phyloP scores from a whole-genome alignment of 2,113 vertebrate genomes.

The Limanda limanda region DNA sequence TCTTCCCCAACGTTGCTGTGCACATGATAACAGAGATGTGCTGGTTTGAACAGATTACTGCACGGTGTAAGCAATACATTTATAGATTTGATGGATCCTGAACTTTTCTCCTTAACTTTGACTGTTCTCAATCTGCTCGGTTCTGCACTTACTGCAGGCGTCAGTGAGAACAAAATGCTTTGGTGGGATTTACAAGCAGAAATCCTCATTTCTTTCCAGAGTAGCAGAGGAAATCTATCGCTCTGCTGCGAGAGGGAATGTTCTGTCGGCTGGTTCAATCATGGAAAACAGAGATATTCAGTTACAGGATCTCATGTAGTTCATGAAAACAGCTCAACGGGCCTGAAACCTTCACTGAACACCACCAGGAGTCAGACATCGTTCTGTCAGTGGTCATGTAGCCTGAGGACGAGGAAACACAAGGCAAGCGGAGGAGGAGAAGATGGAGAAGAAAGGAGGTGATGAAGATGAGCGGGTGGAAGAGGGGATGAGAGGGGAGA shows the following conservation, averaged over 20 bases:
- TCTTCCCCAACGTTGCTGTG: too few species aligned
- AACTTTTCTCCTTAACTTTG: too few species aligned
- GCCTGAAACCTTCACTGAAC: not conserved
- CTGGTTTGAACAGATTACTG: too few species aligned
- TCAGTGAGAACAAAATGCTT: not conserved
- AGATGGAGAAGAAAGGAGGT: not conserved
- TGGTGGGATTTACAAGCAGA: not conserved
- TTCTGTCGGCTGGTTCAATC: not conserved
- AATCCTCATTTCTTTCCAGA: not conserved
- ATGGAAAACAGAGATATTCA: not conserved
- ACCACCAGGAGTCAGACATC: not conserved
- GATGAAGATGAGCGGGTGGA: constrained; percentile 2
- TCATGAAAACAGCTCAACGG: not conserved
- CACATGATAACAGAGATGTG: too few species aligned
- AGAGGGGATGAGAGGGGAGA: constrained; percentile 32
- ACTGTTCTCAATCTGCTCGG: too few species aligned
- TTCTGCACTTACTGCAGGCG: too few species aligned
- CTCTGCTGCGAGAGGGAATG: not conserved
- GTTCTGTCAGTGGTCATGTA: too few species aligned
- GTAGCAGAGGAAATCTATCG: not conserved
- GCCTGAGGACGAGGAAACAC: too few species aligned
- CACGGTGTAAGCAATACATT: too few species aligned
- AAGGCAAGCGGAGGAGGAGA: not conserved
- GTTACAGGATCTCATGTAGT: not conserved
- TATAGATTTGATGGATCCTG: too few species aligned